Evolutionary conservation across 2,113 vertebrate species (phyloP).

Genomic region (Esox niger): DNA sequence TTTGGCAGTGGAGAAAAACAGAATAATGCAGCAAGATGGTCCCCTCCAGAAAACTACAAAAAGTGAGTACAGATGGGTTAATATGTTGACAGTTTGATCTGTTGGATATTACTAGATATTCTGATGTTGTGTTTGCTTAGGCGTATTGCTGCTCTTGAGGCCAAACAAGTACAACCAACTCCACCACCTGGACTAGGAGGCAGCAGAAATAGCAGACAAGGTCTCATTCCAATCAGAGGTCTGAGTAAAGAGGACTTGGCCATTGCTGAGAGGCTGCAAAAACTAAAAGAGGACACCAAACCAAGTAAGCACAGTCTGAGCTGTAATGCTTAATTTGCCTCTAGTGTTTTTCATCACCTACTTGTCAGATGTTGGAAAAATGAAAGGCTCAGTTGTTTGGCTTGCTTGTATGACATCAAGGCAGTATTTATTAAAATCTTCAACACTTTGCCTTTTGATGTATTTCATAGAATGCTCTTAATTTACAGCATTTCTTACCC

Average conservation of each 20-base stretch:
- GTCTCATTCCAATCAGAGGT: conserved; percentile 53
- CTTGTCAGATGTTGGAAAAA: too few species aligned
- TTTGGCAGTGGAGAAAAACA: conserved; percentile 71
- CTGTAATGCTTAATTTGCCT: too few species aligned
- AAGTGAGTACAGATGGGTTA: conserved; percentile 73
- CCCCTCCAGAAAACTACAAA: conserved; percentile 89
- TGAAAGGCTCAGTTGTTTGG: too few species aligned
- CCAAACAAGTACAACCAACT: conserved; percentile 74
- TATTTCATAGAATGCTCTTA: too few species aligned
- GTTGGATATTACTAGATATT: not conserved
- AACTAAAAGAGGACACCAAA: conserved; percentile 82
- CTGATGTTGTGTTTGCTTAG: conserved; percentile 62
- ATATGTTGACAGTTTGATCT: not conserved
- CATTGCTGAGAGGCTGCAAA: conserved; percentile 87
- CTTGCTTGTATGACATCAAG: too few species aligned
- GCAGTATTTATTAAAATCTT: too few species aligned
- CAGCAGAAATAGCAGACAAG: conserved; percentile 33
- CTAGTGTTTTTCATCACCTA: too few species aligned
- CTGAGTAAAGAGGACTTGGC: conserved; percentile 83
- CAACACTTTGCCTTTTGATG: too few species aligned
- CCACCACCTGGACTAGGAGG: conserved; percentile 49
- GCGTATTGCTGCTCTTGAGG: conserved; percentile 86
- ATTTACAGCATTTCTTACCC: too few species aligned
- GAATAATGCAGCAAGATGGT: conserved; percentile 76
- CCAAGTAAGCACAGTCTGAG: conserved; percentile 76